These are phyloP conservation scores for Enoplosus armatus DNA, from an alignment of 2,797 vertebrate species.

Conservation along the genomic window DNA sequence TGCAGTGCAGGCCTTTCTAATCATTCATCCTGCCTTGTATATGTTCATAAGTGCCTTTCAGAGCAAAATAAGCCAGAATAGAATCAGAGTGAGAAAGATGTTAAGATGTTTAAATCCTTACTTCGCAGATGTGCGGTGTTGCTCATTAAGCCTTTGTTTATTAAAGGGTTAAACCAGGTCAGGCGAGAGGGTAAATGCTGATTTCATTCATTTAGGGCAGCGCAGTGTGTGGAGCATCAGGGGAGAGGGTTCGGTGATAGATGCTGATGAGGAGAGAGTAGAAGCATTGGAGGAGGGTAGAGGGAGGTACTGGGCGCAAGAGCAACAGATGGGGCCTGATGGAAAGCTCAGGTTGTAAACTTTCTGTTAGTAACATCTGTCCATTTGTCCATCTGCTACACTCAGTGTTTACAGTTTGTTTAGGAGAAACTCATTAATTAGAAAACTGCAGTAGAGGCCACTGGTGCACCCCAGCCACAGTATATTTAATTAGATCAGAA, in stretches of 20 bases:
- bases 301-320: conserved; percentile 76
- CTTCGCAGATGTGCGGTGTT: background rate
- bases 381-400: conserved; percentile 86
- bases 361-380: conserved; percentile 89
- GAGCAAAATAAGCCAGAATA: background rate
- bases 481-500: conserved; percentile 57
- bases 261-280: conserved; percentile 75
- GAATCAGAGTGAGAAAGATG: background rate
- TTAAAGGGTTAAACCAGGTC: conserved; percentile 49
- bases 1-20: conserved; percentile 3
- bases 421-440: conserved; percentile 65
- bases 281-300: conserved; percentile 76
- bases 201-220: conserved; percentile 47
- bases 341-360: conserved; percentile 86
- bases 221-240: conserved; percentile 15
- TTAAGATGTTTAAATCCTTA: background rate
- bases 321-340: conserved; percentile 88
- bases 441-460: conserved; percentile 48
- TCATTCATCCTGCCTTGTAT: background rate
- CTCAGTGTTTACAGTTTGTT: conserved; percentile 73
- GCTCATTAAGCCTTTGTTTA: conserved; percentile 22
- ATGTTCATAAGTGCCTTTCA: background rate
- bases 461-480: conserved; percentile 20
- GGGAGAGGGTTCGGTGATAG: conserved; percentile 48
- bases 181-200: conserved; percentile 43